Evolutionary conservation across 2,113 vertebrate genomes (phyloP), one percentile per base, ranked within the genome.

Genomic region (Triplophysa tibetana): DNA sequence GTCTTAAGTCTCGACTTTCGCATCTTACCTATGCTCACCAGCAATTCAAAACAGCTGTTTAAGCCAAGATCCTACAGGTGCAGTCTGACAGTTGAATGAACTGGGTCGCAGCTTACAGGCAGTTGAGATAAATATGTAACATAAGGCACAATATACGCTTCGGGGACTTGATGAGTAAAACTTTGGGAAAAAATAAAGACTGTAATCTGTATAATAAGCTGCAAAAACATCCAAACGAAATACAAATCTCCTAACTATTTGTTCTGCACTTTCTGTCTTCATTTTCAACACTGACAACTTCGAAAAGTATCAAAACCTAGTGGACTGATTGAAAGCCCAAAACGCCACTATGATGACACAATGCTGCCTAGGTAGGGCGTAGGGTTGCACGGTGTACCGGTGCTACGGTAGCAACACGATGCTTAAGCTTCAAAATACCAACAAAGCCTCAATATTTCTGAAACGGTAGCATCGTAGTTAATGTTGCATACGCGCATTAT

Each of bases 11-110:
- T 29, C 29, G 29, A 29, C 4, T 29, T 4, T 4, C 29, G 29
- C 29, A 29, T 29, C 3, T 29, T 29, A 29, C 29, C 29, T 13
- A 54, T 7, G 41, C 64, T 33, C 26, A 38, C 6, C 10, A 38
- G 10, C 11, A 41, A 19, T 38, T 52, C 11, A 50, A 6, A 24
- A 23, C 75, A 66, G 74, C 62, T 38, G 45, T 29, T 26, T 52
- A 45, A 14, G 14, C 16, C 50, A 52, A 54, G 24, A 77, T 65
- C 45, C 21, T 41, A 64, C 75, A 66, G 75, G 17, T 77, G 75
- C 17, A 52, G 62, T 65, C 23, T 63, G 45, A 66, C 75, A 23
- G 75, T 65, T 76, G 45, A 54, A 33, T 76, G 33, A 64, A 52
- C 17, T 65, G 45, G 45, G 62, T 64, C 45, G 24, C 16, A 75